phyloP scores from a whole-genome alignment of 2,797 vertebrate genomes.

The Myotis daubentonii region DNA sequence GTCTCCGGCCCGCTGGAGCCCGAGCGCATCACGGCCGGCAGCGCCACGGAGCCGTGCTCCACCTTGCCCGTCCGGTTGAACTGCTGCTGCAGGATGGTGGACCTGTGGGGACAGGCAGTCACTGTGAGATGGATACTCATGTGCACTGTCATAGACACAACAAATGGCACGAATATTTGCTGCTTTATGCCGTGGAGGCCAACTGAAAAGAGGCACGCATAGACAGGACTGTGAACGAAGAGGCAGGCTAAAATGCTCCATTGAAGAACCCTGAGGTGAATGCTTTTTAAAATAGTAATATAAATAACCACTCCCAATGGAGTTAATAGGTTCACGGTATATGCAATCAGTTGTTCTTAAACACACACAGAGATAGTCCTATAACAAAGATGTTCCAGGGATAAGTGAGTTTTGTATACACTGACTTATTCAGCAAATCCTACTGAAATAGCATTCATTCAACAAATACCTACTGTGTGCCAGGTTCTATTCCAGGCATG shows the following conservation, averaged over 20 bases:
- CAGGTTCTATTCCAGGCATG: not conserved
- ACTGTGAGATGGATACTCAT: fast-evolving
- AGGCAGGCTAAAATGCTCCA: not conserved
- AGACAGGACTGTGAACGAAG: not conserved
- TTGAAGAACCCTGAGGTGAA: not conserved
- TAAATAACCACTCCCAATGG: not conserved
- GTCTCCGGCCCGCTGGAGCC: constrained; percentile 96
- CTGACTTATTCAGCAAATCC: not conserved
- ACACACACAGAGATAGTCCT: not conserved
- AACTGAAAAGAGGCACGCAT: not conserved
- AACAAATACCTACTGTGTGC: not conserved
- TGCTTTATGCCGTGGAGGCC: not conserved
- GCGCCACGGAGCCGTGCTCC: constrained; percentile 95
- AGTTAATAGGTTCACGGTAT: not conserved
- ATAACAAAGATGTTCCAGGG: not conserved
- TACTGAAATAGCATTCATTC: not conserved
- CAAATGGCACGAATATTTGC: too few relatives aligned
- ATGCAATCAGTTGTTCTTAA: not conserved
- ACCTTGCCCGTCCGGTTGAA: constrained; percentile 95
- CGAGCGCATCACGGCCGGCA: constrained; percentile 96
- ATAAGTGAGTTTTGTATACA: not conserved
- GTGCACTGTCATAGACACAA: fast-evolving
- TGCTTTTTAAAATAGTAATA: not conserved
- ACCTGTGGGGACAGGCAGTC: constrained; percentile 81
- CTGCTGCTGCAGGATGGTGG: constrained; percentile 98